A percentile compares a stretch with the other conserved stretches of the same genome.
These are phyloP conservation scores for Amblyopsis hoosieri DNA, from an alignment of 2,797 vertebrate genomes.

Conservation along the genomic window DNA sequence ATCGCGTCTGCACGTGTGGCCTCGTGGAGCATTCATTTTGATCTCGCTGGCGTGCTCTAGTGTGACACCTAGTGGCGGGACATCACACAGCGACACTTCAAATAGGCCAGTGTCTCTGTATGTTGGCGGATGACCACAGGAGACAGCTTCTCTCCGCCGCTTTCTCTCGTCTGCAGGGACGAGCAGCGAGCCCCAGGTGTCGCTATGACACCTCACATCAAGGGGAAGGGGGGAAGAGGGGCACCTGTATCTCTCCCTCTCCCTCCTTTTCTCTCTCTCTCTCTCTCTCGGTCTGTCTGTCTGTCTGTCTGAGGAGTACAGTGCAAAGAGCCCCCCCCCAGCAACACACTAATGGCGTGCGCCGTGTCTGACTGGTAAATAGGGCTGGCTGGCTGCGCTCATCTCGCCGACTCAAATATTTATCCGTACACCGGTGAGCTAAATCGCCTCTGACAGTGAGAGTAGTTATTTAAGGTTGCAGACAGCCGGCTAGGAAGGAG, in stretches of 20 bases:
- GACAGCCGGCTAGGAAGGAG: slow-evolving; percentile 85
- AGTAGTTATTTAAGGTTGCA: slow-evolving; percentile 83
- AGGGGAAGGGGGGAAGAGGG: slow-evolving; percentile 38
- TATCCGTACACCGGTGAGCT: slow-evolving; percentile 73
- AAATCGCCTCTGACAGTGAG: slow-evolving; percentile 80
- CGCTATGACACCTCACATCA: slow-evolving; percentile 63
- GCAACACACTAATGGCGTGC: slow-evolving; percentile 60
- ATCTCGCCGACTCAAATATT: slow-evolving; percentile 82
- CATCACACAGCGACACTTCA: too few relatives aligned
- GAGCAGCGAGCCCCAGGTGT: slow-evolving; percentile 38
- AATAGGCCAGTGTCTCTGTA: too few relatives aligned
- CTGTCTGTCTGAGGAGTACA: slow-evolving; percentile 61
- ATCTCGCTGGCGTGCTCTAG: too few relatives aligned
- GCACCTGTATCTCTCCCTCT: slow-evolving; percentile 53
- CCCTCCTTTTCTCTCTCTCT: slow-evolving; percentile 41
- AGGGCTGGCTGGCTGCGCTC: slow-evolving; percentile 70
- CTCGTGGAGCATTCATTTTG: too few relatives aligned
- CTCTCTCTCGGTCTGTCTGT: slow-evolving; percentile 47
- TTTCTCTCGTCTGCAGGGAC: background rate
- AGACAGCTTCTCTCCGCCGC: too few relatives aligned
- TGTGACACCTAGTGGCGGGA: too few relatives aligned
- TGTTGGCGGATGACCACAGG: background rate
- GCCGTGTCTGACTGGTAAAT: slow-evolving; percentile 73
- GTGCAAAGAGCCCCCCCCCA: slow-evolving; percentile 43
- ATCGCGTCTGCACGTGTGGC: too few relatives aligned